Percentiles rank a stretch among this genome's conserved stretches.
Evolutionary conservation across 2,888 invertebrate species (phyloP).

Genomic region (Dascillus cervinus): DNA sequence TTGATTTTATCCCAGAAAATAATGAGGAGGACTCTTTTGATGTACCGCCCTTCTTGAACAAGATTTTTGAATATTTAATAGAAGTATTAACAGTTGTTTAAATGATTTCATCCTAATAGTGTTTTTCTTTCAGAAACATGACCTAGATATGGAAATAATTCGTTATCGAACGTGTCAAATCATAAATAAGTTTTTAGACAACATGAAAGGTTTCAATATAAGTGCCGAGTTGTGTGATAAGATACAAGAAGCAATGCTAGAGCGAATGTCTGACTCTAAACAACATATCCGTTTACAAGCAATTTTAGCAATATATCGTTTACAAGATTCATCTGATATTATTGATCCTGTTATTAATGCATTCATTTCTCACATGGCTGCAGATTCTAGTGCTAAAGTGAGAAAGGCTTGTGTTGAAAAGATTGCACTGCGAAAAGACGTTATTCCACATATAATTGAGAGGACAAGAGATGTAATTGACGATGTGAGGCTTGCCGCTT

Average conservation of each 20-base stretch:
- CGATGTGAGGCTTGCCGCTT: constrained; percentile 59
- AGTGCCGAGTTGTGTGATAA: constrained; percentile 70
- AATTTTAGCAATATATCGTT: constrained; percentile 64
- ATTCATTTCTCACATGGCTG: constrained; percentile 70
- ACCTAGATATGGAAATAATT: constrained; percentile 47
- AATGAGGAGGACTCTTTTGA: too few species aligned
- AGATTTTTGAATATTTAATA: too few species aligned
- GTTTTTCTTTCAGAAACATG: constrained; percentile 42
- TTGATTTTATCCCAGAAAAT: too few species aligned
- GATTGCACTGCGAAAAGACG: constrained; percentile 64
- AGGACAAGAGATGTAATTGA: constrained; percentile 72
- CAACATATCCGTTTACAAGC: constrained; percentile 73
- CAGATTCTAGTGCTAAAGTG: constrained; percentile 45
- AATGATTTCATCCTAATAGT: too few species aligned
- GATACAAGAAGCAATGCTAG: constrained; percentile 61
- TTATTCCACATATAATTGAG: constrained; percentile 62
- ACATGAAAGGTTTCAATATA: constrained; percentile 58
- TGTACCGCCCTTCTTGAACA: too few species aligned
- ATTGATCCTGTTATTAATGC: constrained; percentile 69
- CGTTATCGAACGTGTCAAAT: constrained; percentile 72
- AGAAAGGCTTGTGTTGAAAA: constrained; percentile 60
- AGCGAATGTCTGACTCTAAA: constrained; percentile 45
- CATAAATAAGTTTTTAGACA: constrained; percentile 64
- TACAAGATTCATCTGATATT: constrained; percentile 71
- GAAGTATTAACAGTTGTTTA: too few species aligned